Base-by-base conservation (phyloP, 2,113 vertebrate genomes). In the Agelaius tricolor region DNA sequence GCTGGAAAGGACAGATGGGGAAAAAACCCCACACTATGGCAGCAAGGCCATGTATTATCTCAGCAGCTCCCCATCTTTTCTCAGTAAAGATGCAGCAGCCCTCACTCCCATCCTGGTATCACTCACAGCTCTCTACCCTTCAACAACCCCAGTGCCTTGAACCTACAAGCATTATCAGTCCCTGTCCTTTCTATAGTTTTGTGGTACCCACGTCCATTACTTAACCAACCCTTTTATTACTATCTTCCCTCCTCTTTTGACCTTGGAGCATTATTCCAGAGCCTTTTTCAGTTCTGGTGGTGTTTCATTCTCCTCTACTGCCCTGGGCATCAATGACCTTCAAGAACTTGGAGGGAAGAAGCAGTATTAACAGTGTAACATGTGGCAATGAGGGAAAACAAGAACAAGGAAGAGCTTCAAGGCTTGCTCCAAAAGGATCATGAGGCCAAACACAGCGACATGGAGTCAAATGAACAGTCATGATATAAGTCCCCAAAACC, bases 401-500 rank as follows among this genome's bases (percentile, higher is more conserved):
- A 9, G 16, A 87, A 75, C 7, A 51, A 55, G 18, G 23, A 75
- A 81, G 52, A 69, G 19, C 9, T 78, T 26, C 23, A 87, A 71
- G 33, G 14, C 10, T 51, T 51, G 12, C 27, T 55, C 33, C 23
- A 24, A 33, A 87, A 72, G 66, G n/a, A 54, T 87, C 28, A 11
- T 15, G 23, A 78, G 15, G 35, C 28, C 47, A 73, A 79, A 61
- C 31, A n/a, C 3, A 7, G 47, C 6, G 17, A 77, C 51, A 63
- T 3, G 2, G 6, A 44, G 14, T 44, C 52, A 78, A 93, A 72
- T 1, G 3, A 80, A 43, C 14, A 61, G 21, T 80, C 21, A 62
- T 9, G 58, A 30, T 10, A 0, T 2, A 66, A 1, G 3, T 63
- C 10, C 26, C 13, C n/a, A 41, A 55, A 37, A 74, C 17, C 4